Evolutionary conservation across 92 coral and sea anemone species (phyloP).

Genomic region (Muricea muricata): DNA sequence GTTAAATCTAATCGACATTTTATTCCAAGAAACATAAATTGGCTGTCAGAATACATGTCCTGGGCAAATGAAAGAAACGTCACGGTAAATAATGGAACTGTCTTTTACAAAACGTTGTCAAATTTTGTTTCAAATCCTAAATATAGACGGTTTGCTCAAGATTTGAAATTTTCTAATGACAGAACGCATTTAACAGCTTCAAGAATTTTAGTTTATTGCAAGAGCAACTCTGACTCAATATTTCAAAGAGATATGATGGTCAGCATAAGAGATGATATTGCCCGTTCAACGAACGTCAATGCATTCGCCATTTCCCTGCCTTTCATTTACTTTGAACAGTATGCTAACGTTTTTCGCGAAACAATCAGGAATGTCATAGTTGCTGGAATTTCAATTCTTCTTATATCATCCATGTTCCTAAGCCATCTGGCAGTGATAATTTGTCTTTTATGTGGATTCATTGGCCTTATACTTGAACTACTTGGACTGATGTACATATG

Average conservation of each 20-base stretch:
- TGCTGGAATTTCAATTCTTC: slow-evolving; percentile 67
- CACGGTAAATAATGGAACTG: background rate
- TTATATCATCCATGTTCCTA: slow-evolving; percentile 67
- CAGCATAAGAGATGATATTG: slow-evolving; percentile 19
- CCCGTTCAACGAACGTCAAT: background rate
- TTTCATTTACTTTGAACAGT: slow-evolving; percentile 76
- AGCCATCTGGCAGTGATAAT: slow-evolving; percentile 56
- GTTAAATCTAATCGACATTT: slow-evolving; percentile 62
- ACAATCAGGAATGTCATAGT: slow-evolving; percentile 62
- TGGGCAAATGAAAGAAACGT: slow-evolving; percentile 28
- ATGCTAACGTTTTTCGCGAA: slow-evolving; percentile 55
- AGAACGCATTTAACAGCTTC: slow-evolving; percentile 25
- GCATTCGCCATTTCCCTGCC: slow-evolving; percentile 57
- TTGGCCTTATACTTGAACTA: slow-evolving; percentile 64
- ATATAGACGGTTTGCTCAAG: slow-evolving; percentile 35
- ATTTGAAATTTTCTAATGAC: background rate
- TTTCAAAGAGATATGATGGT: slow-evolving; percentile 31
- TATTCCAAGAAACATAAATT: slow-evolving; percentile 55
- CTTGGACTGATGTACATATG: slow-evolving; percentile 76
- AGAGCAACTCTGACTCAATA: background rate
- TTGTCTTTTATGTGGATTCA: slow-evolving; percentile 62
- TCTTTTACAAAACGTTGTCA: slow-evolving; percentile 18
- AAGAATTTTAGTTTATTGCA: slow-evolving; percentile 7
- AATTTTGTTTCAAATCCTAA: slow-evolving; percentile 22
- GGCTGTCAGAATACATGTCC: slow-evolving; percentile 61